Base-by-base conservation (phyloP, 1,140 invertebrate species). In the Pteromalus puparum region DNA sequence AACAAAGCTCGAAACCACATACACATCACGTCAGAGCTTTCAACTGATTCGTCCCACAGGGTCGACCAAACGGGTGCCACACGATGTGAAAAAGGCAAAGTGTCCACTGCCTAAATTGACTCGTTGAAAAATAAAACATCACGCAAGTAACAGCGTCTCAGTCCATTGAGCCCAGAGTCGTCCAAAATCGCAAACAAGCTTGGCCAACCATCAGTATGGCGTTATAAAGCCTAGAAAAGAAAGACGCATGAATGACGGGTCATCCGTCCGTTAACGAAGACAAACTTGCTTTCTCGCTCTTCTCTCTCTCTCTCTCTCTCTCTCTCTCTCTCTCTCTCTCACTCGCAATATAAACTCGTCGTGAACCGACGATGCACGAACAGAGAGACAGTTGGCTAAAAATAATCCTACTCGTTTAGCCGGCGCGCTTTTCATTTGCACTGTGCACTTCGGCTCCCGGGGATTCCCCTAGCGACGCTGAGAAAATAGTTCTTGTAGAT, bases 401-500 rank as follows among this genome's bases (percentile, higher is more conserved):
- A 61, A 61, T 61, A 61, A 61, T n/a, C 21, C 53, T 21, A 61
- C 53, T 61, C 53, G 21, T 61, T 21, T 61, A 61, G 18, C 5
- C 53, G 53, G 6, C 18, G 21, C 53, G 53, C 18, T 61, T 61
- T 61, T 61, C 53, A 61, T 61, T 61, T 61, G 53, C 53, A 61
- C 48, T 18, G 48, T 0, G 53, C 18, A 18, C 48, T 53, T 18
- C 38, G 18, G 30, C 70, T 30, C 6, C 81, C 15, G 67, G 76
- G 30, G 53, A 73, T 73, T 92, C 84, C 84, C 48, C 48, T 77
- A 12, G 24, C 75, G 0, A 79, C 61, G 18, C 65, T 78, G 9
- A 94, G 91, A 90, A 94, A 96, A 91, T 95, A 94, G 92, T 96
- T 97, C 87, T 96, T 96, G 87, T 95, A 96, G 84, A 96, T 94